A percentile compares a stretch with the other conserved stretches of the same genome.
These are phyloP conservation scores for Tenualosa thibaudeaui DNA, from an alignment of 2,797 vertebrate genomes.

Conservation along the genomic window DNA sequence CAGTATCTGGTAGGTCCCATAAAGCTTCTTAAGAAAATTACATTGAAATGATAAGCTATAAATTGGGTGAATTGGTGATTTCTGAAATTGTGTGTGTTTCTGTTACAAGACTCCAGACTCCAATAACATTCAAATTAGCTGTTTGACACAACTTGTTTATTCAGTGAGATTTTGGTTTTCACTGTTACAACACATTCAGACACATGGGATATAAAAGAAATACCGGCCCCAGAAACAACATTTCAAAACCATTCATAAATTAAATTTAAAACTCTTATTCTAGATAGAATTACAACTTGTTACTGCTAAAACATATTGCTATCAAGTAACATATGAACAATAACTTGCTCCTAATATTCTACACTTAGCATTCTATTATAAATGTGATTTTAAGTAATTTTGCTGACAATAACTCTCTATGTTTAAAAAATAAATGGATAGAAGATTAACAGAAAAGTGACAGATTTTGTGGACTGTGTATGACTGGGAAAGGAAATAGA, in stretches of 20 bases:
- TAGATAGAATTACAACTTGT: neutral
- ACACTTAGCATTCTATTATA: conserved; percentile 3
- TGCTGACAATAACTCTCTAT: neutral
- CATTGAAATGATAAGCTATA: neutral
- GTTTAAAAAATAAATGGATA: conserved; percentile 26
- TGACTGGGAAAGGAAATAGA: neutral
- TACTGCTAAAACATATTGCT: neutral
- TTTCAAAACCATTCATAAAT: neutral
- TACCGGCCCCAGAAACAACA: conserved; percentile 11
- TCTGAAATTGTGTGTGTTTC: neutral
- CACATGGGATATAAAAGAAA: conserved; percentile 15
- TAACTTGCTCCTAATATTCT: neutral
- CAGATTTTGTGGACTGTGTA: conserved; percentile 25
- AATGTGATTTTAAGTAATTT: conserved; percentile 1
- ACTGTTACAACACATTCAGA: neutral
- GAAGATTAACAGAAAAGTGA: conserved; percentile 33
- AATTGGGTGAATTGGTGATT: neutral
- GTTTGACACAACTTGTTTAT: neutral
- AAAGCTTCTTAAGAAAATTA: neutral
- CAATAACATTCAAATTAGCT: neutral
- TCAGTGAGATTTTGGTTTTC: conserved; percentile 19
- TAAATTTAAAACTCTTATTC: neutral
- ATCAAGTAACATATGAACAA: neutral
- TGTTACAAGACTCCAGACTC: neutral
- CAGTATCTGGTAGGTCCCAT: neutral